Percentiles rank a stretch among this genome's conserved stretches.
Conservation (phyloP, 2,888 invertebrate species). For the Thymelicus acteon region DNA sequence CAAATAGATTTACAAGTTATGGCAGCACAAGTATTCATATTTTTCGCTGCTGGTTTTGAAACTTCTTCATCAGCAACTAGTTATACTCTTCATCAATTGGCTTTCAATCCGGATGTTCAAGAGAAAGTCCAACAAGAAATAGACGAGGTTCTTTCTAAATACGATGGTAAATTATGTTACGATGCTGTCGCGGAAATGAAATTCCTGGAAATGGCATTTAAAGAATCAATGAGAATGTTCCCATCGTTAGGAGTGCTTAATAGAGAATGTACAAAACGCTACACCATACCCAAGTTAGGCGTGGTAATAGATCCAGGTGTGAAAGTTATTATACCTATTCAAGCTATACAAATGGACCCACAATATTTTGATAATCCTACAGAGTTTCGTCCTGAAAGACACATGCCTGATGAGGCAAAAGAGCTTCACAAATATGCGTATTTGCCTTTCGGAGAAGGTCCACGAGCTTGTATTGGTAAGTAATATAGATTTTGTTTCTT, state of each 20-base stretch:
- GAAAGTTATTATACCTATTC: conserved; percentile 48
- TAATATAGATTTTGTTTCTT: background rate
- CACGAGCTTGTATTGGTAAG: conserved; percentile 52
- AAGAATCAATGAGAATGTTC: conserved; percentile 52
- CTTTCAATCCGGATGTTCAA: conserved; percentile 58
- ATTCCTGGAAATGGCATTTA: conserved; percentile 49
- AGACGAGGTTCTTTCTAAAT: conserved; percentile 48
- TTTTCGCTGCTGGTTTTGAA: conserved; percentile 49
- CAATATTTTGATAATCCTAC: conserved; percentile 51
- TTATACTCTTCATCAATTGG: conserved; percentile 53
- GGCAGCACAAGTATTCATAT: conserved; percentile 46
- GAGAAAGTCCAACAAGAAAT: conserved; percentile 56
- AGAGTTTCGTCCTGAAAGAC: conserved; percentile 54
- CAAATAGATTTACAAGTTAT: conserved; percentile 39
- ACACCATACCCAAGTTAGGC: conserved; percentile 48
- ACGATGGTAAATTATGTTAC: conserved; percentile 49
- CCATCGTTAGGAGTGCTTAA: conserved; percentile 47
- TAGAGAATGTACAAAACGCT: conserved; percentile 47
- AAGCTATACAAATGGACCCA: conserved; percentile 52
- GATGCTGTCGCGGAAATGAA: conserved; percentile 50
- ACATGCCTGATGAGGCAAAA: conserved; percentile 43
- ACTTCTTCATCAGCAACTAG: conserved; percentile 50
- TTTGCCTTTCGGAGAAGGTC: conserved; percentile 52
- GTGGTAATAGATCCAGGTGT: conserved; percentile 52
- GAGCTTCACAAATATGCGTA: conserved; percentile 45